Evolutionary conservation across 2,797 vertebrate species (phyloP), one percentile per base, ranked within the genome.

Genomic region (Vultur gryphus): DNA sequence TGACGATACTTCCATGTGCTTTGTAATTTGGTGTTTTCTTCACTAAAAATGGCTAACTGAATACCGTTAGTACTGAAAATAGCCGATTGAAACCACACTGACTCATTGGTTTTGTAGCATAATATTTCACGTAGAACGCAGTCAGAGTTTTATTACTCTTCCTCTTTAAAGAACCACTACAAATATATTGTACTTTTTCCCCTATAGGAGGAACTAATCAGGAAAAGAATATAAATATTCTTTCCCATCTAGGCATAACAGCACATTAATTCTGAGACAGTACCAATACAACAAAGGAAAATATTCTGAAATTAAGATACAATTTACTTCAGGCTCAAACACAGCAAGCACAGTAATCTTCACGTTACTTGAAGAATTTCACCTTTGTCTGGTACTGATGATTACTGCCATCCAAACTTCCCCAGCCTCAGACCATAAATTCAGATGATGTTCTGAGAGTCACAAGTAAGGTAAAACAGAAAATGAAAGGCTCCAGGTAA

Each of bases 41-140:
- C 82, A 80, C 92, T 96, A 97, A 97, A 96, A 95, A 97, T 54
- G 48, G 79, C 78, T 89, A 94, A 94, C 49, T 96, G 94, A 94
- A 96, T 96, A 93, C 79, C 7, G 21, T 96, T 95, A 90, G 83
- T 89, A 91, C 69, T 85, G 80, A 96, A 94, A 96, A 95, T 59
- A 82, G 87, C 90, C 95, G 80, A 75, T 71, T 94, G 44, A 95
- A 95, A 95, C 84, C 43, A 76, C 39, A 90, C 11, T 85, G 84
- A 89, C 43, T 94, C 87, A 64, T 57, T 71, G 46, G 65, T 58
- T 71, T 92, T 84, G 49, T 82, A 92, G 51, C 39, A 52, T 37
- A 93, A 62, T 41, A 93, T 76, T 93, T 94, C 83, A 95, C 11
- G 5, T 4, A 84, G 28, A 96, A 83, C 4, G 9, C 26, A 67